These are phyloP conservation scores for Neomonachus schauinslandi DNA, from an alignment of 2,113 vertebrate species.

Conservation along the genomic window DNA sequence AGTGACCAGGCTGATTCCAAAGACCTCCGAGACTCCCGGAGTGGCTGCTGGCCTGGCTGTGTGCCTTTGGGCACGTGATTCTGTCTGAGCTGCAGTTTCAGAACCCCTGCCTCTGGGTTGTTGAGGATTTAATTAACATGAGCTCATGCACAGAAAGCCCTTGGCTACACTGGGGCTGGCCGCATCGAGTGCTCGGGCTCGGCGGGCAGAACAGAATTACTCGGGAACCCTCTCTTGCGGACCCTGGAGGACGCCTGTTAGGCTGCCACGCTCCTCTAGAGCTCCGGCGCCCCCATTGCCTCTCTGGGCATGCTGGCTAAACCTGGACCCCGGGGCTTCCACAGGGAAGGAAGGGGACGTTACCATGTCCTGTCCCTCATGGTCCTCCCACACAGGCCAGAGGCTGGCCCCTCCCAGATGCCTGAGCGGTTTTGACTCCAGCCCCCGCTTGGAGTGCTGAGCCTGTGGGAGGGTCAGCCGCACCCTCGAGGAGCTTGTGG, in stretches of 20 bases:
- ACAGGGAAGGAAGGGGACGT: neutral
- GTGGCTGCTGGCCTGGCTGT: neutral
- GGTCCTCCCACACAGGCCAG: neutral
- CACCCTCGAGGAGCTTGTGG: fast-evolving
- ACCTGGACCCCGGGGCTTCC: neutral
- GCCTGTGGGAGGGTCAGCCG: neutral
- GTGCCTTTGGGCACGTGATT: neutral
- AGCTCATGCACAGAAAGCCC: neutral
- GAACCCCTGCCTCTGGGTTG: neutral
- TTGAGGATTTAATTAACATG: neutral
- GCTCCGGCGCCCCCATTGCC: fast-evolving
- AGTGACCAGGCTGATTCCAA: neutral
- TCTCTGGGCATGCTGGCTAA: neutral
- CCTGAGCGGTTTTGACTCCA: neutral
- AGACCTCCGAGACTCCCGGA: neutral
- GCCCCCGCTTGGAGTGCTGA: neutral
- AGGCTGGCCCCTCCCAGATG: neutral
- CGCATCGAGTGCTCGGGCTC: fast-evolving
- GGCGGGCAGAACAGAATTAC: fast-evolving
- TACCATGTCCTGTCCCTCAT: neutral
- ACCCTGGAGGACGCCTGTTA: too few relatives aligned
- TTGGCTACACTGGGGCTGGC: neutral
- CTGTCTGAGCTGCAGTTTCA: neutral
- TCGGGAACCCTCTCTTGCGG: fast-evolving
- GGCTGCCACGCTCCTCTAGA: fast-evolving